These are phyloP conservation scores for Perca flavescens DNA, from an alignment of 2,113 vertebrate species.

Conservation along the genomic window DNA sequence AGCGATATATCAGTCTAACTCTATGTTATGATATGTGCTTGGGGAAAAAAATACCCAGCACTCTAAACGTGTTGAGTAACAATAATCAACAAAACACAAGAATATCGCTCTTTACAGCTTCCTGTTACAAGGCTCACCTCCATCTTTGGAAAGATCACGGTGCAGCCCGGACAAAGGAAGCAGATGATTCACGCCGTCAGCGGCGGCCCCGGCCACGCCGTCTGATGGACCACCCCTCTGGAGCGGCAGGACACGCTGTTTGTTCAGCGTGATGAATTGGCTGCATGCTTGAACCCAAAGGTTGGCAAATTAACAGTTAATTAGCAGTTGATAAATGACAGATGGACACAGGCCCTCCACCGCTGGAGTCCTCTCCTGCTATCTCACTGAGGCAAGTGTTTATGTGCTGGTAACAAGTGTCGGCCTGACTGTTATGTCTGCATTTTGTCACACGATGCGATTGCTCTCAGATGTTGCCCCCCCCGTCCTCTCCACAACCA, in stretches of 20 bases:
- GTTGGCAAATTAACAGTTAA: constrained; percentile 89
- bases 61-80: constrained; percentile 38
- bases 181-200: constrained; percentile 45
- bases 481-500: constrained; percentile 9
- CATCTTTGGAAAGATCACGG: constrained; percentile 29
- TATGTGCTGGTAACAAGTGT: constrained; percentile 90
- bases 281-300: constrained; percentile 85
- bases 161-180: constrained; percentile 37
- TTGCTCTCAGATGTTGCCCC: constrained; percentile 81
- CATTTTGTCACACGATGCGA: constrained; percentile 83
- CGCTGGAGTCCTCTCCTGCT: constrained; percentile 67
- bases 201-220: background rate
- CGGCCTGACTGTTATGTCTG: constrained; percentile 86
- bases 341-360: constrained; percentile 70
- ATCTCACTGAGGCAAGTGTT: constrained; percentile 88
- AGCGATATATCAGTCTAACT: constrained; percentile 28
- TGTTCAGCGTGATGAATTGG: constrained; percentile 86
- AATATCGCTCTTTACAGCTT: constrained; percentile 9
- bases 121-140: constrained; percentile 28
- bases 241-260: constrained; percentile 67
- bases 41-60: constrained; percentile 17
- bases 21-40: background rate
- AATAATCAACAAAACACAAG: constrained; percentile 36
- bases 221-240: constrained; percentile 64
- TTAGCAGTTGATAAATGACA: constrained; percentile 89